Evolutionary conservation across 2,888 invertebrate species (phyloP), one percentile per base, ranked within the genome.

Genomic region (Endomychus coccineus): DNA sequence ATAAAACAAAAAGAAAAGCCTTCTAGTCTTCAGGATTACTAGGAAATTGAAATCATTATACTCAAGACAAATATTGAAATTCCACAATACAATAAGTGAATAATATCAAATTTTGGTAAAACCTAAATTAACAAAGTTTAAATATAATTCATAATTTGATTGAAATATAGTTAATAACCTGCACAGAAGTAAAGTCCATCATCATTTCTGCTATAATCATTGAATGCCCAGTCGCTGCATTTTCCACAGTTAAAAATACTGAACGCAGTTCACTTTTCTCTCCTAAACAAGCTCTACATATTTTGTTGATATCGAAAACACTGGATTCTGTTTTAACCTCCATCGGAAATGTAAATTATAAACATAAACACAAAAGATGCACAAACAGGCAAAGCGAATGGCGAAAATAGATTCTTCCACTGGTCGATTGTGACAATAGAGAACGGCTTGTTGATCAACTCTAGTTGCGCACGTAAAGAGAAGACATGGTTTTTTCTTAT

Each of bases 131-230:
- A n/a, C n/a, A n/a, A n/a, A n/a, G n/a, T n/a, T n/a, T n/a, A n/a
- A n/a, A n/a, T n/a, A n/a, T n/a, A n/a, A n/a, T n/a, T n/a, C n/a
- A n/a, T n/a, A n/a, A n/a, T n/a, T n/a, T n/a, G n/a, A 42, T 27
- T 31, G 29, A 33, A 21, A 16, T 16, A 30, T 27, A 17, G 16
- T 27, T 10, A 25, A 32, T 50, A 56, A 71, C 70, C 59, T 68
- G 59, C 40, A 70, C 50, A 34, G 55, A 55, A 21, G 68, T 56
- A 39, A 70, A 64, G 37, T 61, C 61, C 58, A 62, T 63, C 27
- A 71, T 52, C 69, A 71, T 69, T 54, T 69, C 65, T 27, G 69
- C 68, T 32, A 70, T 54, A 42, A 60, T 58, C 48, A 64, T 49
- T 35, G 59, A 40, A 46, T 63, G 61, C 34, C 65, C 66, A 45